Evolutionary conservation across 2,888 invertebrate genomes (phyloP).

Genomic region (Lamellibrachia columna): DNA sequence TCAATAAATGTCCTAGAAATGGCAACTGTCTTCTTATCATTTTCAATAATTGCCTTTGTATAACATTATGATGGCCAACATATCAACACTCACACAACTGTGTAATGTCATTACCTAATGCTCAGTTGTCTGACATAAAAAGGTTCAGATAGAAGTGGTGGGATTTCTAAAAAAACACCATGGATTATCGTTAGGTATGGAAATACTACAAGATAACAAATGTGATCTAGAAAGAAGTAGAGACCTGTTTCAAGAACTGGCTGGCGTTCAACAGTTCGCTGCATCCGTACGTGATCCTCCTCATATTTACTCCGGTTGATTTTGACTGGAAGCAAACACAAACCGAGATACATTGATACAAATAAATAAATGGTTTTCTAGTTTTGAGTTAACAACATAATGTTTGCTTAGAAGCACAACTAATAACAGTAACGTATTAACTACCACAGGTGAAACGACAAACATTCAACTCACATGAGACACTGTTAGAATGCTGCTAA

Average conservation of each 20-base stretch:
- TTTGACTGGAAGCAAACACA: slow-evolving; percentile 74
- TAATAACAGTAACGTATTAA: not conserved
- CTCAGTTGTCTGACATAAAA: not conserved
- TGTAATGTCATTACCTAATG: not conserved
- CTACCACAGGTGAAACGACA: not conserved
- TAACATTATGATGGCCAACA: not conserved
- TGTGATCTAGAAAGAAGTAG: slow-evolving; percentile 25
- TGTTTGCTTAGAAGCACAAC: no score
- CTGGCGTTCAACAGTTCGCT: slow-evolving; percentile 93
- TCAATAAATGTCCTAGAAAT: no score
- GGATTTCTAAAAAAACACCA: not conserved
- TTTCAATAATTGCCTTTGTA: no score
- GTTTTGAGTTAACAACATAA: no score
- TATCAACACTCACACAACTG: not conserved
- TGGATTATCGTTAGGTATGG: not conserved
- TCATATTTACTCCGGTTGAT: slow-evolving; percentile 64
- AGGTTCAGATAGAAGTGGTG: not conserved
- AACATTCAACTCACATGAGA: not conserved
- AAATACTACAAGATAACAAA: not conserved
- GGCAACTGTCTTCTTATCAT: no score
- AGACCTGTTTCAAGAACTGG: slow-evolving; percentile 88
- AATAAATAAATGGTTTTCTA: no score
- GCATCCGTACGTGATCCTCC: slow-evolving; percentile 92
- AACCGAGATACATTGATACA: not conserved
- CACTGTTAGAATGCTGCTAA: not conserved